These are phyloP conservation scores for Zaprionus gabonicus DNA, from an alignment of 1,140 invertebrate genomes.

Conservation along the genomic window DNA sequence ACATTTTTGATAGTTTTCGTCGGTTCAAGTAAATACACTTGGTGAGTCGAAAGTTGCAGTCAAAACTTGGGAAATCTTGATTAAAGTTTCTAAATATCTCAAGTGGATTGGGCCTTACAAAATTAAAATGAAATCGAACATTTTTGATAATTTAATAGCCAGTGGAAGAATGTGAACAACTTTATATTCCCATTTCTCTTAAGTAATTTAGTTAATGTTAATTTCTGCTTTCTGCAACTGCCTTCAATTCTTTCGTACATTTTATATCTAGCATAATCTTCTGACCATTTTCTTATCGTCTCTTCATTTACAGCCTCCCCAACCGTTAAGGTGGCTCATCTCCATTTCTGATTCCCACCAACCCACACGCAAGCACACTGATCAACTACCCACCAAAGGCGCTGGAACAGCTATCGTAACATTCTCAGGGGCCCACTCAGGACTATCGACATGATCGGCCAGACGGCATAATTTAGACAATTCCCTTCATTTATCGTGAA, in stretches of 20 bases:
- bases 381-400: conserved; percentile 29
- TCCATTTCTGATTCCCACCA: neutral
- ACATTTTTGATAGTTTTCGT: conserved; percentile 36
- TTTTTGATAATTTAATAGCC: neutral
- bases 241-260: neutral
- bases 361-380: conserved; percentile 4
- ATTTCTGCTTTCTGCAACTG: too few species aligned
- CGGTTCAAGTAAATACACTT: conserved; percentile 17
- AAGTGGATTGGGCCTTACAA: conserved; percentile 7
- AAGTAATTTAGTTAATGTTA: too few species aligned
- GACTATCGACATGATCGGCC: conserved; percentile 28
- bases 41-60: conserved; percentile 11
- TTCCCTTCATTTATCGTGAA: conserved; percentile 80
- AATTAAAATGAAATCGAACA: neutral
- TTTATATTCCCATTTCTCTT: too few species aligned
- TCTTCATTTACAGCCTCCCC: neutral
- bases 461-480: conserved; percentile 78
- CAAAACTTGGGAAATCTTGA: neutral
- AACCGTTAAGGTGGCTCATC: neutral
- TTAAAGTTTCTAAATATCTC: neutral
- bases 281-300: neutral
- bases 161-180: neutral
- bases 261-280: too few species aligned
- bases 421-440: conserved; percentile 22
- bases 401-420: conserved; percentile 1